Evolutionary conservation across 2,797 vertebrate genomes (phyloP).

Genomic region (Gadopsis marmoratus): DNA sequence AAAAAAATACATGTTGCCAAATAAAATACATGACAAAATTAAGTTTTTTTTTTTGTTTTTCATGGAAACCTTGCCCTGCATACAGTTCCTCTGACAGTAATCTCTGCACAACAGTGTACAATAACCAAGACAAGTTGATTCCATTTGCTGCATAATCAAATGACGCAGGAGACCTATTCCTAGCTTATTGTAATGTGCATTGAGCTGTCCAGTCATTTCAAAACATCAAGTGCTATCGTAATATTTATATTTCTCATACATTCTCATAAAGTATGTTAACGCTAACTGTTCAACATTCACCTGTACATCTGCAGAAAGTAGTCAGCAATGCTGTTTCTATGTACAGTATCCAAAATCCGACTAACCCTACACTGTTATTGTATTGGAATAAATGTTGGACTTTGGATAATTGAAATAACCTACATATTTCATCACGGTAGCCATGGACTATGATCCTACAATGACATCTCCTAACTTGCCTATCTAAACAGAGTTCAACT

Average conservation of each 20-base stretch:
- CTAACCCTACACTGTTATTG: slow-evolving; percentile 59
- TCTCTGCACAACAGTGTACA: slow-evolving; percentile 6
- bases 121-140: slow-evolving; percentile 18
- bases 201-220: not conserved
- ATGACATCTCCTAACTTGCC: slow-evolving; percentile 66
- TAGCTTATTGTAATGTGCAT: not conserved
- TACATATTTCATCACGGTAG: slow-evolving; percentile 68
- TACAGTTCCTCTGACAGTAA: slow-evolving; percentile 4
- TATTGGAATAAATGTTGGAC: slow-evolving; percentile 70
- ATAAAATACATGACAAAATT: not conserved
- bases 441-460: slow-evolving; percentile 75
- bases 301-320: slow-evolving; percentile 5
- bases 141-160: slow-evolving; percentile 45
- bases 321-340: slow-evolving; percentile 34
- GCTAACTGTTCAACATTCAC: not conserved
- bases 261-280: not conserved
- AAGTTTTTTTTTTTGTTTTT: not conserved
- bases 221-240: slow-evolving; percentile 6
- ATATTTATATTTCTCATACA: not conserved
- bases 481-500: slow-evolving; percentile 73
- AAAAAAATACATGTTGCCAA: not conserved
- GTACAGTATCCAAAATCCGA: slow-evolving; percentile 24
- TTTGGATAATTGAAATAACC: slow-evolving; percentile 71
- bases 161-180: not conserved
- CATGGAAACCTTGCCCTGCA: slow-evolving; percentile 9